Evolutionary conservation across 2,113 vertebrate genomes (phyloP), one percentile per base, ranked within the genome.

Genomic region (Laticauda colubrina): DNA sequence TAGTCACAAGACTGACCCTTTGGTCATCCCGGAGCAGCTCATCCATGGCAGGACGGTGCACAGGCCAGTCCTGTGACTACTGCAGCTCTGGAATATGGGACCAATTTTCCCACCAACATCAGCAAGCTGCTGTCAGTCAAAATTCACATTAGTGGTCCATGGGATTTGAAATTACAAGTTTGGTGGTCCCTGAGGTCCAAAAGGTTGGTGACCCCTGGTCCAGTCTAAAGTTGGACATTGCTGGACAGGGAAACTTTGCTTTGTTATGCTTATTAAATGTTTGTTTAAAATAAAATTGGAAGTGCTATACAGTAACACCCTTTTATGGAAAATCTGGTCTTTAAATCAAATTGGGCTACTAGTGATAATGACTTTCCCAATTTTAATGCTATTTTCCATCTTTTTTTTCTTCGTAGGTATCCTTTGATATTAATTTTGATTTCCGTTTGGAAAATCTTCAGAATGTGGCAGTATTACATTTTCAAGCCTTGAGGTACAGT

Each of bases 401-500:
- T 88, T 69, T 91, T 2, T 89, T 94, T 91, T 89, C 18, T 90
- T 29, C 92, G 0, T 93, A 99, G 99, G 97, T 98, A 34, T 98
- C 96, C 89, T 99, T 99, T 95, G 95, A 94, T 55, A 97, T 99
- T 69, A 98, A 97, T 94, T 99, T 99, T 91, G 98, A 99, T 94
- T 98, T 98, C 96, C 99, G 98, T 96, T 94, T 98, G 88, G 97
- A 98, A 91, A 97, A 97, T 92, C 95, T 98, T 95, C 97, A 98
- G 94, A 98, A 98, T 45, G 90, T 92, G 94, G 98, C 98, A 14
- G 87, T 92, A 89, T 89, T 99, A 95, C 95, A 87, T 91, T 98
- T 99, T 96, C 96, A 15, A 56, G 98, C 98, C 0, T 95, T 95
- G 91, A 99, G 99, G 99, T 99, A 97, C 95, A 92, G 54, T 89